These are phyloP conservation scores for Crotalus tigris DNA, from an alignment of 2,113 vertebrate genomes.

Conservation along the genomic window DNA sequence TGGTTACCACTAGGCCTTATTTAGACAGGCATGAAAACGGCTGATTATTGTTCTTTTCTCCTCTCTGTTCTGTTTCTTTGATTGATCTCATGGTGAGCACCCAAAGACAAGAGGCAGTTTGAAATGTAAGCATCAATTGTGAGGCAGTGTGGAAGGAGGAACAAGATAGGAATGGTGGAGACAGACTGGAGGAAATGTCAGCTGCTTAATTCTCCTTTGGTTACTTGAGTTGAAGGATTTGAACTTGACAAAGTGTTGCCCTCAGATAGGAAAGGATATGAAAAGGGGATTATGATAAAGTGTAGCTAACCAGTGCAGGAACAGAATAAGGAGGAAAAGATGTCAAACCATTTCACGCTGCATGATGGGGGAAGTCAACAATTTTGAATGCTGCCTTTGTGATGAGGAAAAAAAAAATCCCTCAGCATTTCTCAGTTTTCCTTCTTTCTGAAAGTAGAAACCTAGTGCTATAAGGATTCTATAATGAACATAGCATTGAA, in stretches of 20 bases:
- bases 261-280: not conserved
- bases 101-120: not conserved
- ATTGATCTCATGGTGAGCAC: not conserved
- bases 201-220: not conserved
- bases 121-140: not conserved
- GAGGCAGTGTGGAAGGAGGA: not conserved
- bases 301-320: not conserved
- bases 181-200: not conserved
- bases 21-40: not conserved
- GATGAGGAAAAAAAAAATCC: not conserved
- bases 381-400: not conserved
- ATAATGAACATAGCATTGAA: not conserved
- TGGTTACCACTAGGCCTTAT: constrained; percentile 1
- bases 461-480: too few species aligned
- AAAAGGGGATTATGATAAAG: not conserved
- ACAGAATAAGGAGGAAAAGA: not conserved
- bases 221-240: not conserved
- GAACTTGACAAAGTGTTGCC: not conserved
- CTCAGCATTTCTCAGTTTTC: not conserved
- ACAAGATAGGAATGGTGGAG: not conserved
- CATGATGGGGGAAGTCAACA: not conserved
- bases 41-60: not conserved
- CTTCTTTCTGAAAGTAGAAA: not conserved
- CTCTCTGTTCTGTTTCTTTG: not conserved
- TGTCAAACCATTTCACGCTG: not conserved